Evolutionary conservation across 2,888 invertebrate genomes (phyloP).

Genomic region (Nomada goodeniana): DNA sequence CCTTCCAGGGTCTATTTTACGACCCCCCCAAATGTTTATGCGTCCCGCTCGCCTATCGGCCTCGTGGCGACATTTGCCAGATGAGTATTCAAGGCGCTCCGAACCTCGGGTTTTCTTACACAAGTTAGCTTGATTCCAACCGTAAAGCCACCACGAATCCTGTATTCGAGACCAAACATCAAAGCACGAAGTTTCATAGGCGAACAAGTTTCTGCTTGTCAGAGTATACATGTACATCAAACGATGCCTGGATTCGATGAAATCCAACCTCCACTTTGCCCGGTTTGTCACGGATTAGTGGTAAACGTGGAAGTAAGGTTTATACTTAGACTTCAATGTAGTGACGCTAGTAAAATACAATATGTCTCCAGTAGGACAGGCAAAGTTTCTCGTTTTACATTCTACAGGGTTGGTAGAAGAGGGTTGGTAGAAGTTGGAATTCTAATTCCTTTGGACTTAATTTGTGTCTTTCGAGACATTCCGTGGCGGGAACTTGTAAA

Average conservation of each 20-base stretch:
- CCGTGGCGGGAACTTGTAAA: too few species aligned
- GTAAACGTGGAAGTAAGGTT: background rate
- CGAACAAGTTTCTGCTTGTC: conserved; percentile 1
- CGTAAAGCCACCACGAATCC: conserved; percentile 10
- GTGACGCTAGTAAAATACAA: background rate
- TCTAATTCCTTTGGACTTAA: too few species aligned
- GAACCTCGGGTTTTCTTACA: too few species aligned
- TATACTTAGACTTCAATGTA: conserved; percentile 27
- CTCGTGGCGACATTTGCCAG: too few species aligned
- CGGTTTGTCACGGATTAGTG: conserved; percentile 24
- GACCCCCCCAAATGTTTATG: too few species aligned
- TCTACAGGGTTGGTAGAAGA: too few species aligned
- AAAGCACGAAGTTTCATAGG: conserved; percentile 22
- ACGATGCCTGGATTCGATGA: conserved; percentile 35
- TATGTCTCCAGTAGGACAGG: background rate
- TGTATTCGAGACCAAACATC: conserved; percentile 11
- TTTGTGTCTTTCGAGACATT: too few species aligned
- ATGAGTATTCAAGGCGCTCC: too few species aligned
- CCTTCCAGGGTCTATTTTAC: too few species aligned
- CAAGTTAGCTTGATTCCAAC: background rate
- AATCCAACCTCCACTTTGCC: conserved; percentile 18
- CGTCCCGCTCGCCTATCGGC: too few species aligned
- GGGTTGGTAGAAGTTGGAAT: too few species aligned
- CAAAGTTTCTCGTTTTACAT: background rate
- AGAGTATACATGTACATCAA: conserved; percentile 4